Conservation (phyloP, 2,797 vertebrate genomes). For the Lagocephalus sceleratus region DNA sequence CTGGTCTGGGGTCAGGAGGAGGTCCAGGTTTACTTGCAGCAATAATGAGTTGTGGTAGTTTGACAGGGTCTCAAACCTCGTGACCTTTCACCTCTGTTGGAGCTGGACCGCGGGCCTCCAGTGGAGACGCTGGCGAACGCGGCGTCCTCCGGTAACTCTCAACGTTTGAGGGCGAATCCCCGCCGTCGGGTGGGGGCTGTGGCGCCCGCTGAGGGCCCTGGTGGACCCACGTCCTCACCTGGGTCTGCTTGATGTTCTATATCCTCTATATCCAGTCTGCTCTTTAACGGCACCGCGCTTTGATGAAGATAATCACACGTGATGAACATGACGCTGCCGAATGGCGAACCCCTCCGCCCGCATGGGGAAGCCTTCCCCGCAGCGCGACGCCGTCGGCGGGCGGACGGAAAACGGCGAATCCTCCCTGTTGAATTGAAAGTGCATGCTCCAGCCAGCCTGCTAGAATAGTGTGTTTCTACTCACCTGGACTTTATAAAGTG, state of each 20-base stretch:
- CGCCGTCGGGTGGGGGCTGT: too few relatives aligned
- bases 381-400: constrained; percentile 1
- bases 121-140: too few relatives aligned
- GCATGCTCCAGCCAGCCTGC: constrained; percentile 38
- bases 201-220: too few relatives aligned
- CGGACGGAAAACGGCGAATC: not conserved
- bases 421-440: constrained; percentile 21
- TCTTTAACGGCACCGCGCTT: constrained; percentile 20
- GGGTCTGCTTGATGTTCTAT: constrained; percentile 7
- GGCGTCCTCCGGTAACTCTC: too few relatives aligned
- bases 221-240: not conserved
- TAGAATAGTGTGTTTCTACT: constrained; percentile 35
- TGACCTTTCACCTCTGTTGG: too few relatives aligned
- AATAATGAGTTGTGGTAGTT: too few relatives aligned
- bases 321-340: constrained; percentile 26
- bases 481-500: constrained; percentile 48
- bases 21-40: too few relatives aligned
- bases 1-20: too few relatives aligned
- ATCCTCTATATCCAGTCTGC: constrained; percentile 22
- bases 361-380: constrained; percentile 28
- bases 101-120: too few relatives aligned
- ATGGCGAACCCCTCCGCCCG: constrained; percentile 37
- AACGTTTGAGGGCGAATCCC: too few relatives aligned
- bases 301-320: constrained; percentile 15
- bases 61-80: too few relatives aligned